These are phyloP conservation scores for Chrysochloris asiatica DNA, from an alignment of 2,113 vertebrate species.

Conservation along the genomic window DNA sequence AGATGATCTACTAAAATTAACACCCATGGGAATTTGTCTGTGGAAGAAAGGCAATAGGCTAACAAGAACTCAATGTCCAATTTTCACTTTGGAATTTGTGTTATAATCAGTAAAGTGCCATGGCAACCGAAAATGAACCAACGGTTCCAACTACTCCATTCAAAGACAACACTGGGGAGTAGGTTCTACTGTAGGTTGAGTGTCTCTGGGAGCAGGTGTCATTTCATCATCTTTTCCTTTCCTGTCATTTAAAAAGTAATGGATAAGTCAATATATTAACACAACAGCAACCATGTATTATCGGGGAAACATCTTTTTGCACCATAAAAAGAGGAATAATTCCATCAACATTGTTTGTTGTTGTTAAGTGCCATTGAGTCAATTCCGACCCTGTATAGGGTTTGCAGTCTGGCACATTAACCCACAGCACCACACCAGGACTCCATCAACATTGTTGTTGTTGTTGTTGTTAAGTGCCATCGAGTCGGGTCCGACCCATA, in stretches of 20 bases:
- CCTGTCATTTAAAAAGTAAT: constrained; percentile 1
- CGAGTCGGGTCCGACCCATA: too few species aligned
- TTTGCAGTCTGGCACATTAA: too few species aligned
- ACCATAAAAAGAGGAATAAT: not conserved
- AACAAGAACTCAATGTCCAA: not conserved
- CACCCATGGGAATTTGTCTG: too few species aligned
- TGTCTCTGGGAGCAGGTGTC: too few species aligned
- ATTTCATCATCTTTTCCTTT: not conserved
- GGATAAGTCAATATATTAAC: constrained; percentile 11
- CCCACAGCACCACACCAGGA: too few species aligned
- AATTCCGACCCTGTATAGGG: too few species aligned
- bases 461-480: too few species aligned
- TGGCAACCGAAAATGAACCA: not conserved
- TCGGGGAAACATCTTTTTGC: too few species aligned
- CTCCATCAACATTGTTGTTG: too few species aligned
- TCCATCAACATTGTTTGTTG: not conserved
- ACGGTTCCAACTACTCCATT: not conserved
- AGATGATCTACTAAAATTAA: too few species aligned
- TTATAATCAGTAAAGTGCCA: not conserved
- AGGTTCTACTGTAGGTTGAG: not conserved
- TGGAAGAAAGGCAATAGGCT: not conserved
- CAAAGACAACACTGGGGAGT: not conserved
- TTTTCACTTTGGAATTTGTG: constrained; percentile 4
- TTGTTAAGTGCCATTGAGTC: too few species aligned
- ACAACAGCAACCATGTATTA: too few species aligned